phyloP scores from a whole-genome alignment of 2,888 invertebrate species.

The Aricia artaxerxes region DNA sequence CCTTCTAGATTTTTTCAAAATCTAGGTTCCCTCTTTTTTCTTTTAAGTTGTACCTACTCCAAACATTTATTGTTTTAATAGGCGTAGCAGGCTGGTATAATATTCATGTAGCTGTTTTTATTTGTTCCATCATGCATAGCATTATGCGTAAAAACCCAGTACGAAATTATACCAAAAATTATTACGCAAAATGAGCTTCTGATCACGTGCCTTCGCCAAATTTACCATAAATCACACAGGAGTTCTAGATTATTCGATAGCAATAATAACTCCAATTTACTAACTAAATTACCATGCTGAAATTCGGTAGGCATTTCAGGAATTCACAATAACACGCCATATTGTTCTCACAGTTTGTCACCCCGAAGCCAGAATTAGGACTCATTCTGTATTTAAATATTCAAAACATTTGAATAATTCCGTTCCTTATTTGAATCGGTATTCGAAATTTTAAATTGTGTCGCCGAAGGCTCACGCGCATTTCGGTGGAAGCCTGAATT shows the following conservation, averaged over 20 bases:
- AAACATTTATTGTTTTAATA: no score
- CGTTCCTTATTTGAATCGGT: background rate
- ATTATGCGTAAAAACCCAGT: no score
- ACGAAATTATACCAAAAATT: background rate
- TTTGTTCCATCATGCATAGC: no score
- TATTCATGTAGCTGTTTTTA: no score
- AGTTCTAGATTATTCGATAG: background rate
- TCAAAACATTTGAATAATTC: constrained; percentile 37
- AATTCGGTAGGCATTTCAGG: constrained; percentile 23
- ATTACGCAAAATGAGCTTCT: background rate
- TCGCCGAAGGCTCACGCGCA: constrained; percentile 1
- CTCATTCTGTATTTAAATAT: constrained; percentile 26
- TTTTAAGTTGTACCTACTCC: no score
- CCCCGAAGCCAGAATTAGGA: constrained; percentile 12
- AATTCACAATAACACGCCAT: constrained; percentile 52
- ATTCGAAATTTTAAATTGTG: background rate
- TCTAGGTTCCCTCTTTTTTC: no score
- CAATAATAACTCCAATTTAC: constrained; percentile 11
- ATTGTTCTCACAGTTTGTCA: constrained; percentile 61
- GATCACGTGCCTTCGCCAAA: background rate
- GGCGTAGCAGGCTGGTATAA: no score
- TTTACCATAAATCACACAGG: constrained; percentile 4
- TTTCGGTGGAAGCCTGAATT: background rate
- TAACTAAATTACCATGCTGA: background rate
- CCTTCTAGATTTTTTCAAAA: no score